These are phyloP conservation scores for Esox masquinongy DNA, from an alignment of 2,797 vertebrate species.

Conservation along the genomic window DNA sequence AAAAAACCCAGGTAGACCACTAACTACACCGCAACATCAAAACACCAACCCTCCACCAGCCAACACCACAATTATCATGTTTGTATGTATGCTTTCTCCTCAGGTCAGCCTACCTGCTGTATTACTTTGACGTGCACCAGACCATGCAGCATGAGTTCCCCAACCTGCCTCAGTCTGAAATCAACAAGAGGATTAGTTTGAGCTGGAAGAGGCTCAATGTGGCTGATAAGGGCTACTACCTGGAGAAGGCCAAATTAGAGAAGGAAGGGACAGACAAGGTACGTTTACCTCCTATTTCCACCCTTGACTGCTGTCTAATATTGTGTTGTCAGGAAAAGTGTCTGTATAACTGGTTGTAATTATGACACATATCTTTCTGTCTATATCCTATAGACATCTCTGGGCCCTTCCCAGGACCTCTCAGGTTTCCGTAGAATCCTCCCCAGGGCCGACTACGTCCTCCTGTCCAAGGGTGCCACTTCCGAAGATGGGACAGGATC, in stretches of 20 bases:
- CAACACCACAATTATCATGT: neutral
- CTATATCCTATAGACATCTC: slow-evolving; percentile 66
- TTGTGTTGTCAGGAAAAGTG: neutral
- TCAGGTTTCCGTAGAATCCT: slow-evolving; percentile 98
- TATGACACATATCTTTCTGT: neutral
- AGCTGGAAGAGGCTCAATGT: slow-evolving; percentile 95
- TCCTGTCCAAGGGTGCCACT: slow-evolving; percentile 82
- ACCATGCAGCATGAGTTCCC: slow-evolving; percentile 91
- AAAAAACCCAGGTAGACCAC: slow-evolving; percentile 88
- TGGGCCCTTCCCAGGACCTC: slow-evolving; percentile 76
- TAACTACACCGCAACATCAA: neutral
- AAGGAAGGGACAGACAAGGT: slow-evolving; percentile 89
- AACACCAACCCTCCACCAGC: neutral
- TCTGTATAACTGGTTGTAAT: neutral
- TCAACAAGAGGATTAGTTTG: slow-evolving; percentile 98
- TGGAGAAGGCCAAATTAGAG: slow-evolving; percentile 93
- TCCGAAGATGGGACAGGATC: slow-evolving; percentile 45
- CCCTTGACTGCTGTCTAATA: neutral
- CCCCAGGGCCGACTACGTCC: slow-evolving; percentile 88
- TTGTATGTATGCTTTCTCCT: slow-evolving; percentile 30
- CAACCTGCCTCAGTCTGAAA: slow-evolving; percentile 94
- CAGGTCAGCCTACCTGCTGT: slow-evolving; percentile 95
- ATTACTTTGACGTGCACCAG: slow-evolving; percentile 97
- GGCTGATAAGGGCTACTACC: slow-evolving; percentile 92
- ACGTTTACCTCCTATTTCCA: slow-evolving; percentile 51